A percentile compares a stretch with the other conserved stretches of the same genome.
Conservation (phyloP, 2,797 vertebrate genomes). For the Apogon hyalosoma region DNA sequence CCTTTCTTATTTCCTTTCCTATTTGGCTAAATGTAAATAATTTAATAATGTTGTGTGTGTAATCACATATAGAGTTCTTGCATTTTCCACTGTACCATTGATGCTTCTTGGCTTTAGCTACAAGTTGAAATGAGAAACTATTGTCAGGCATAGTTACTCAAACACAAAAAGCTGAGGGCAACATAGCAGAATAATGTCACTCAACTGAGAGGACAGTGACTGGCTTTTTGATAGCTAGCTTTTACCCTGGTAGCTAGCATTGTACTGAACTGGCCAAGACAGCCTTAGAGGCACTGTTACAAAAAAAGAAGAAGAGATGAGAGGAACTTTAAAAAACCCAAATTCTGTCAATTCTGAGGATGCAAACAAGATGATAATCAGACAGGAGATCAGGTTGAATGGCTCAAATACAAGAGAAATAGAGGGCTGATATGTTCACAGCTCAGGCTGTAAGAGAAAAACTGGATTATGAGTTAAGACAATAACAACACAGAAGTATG, state of each 20-base stretch:
- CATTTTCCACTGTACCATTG: slow-evolving; percentile 23
- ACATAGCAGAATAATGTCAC: slow-evolving; percentile 33
- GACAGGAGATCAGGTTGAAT: slow-evolving; percentile 25
- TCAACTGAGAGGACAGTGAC: slow-evolving; percentile 43
- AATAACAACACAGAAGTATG: slow-evolving; percentile 2
- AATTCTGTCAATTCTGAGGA: slow-evolving; percentile 25
- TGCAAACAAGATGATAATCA: slow-evolving; percentile 23
- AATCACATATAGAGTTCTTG: slow-evolving; percentile 23
- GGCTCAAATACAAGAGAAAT: slow-evolving; percentile 33
- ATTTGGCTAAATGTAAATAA: slow-evolving; percentile 7
- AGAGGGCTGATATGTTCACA: slow-evolving; percentile 29
- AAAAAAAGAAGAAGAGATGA: slow-evolving; percentile 10
- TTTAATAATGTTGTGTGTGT: slow-evolving; percentile 9
- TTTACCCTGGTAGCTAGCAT: slow-evolving; percentile 60
- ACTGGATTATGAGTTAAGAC: slow-evolving; percentile 2
- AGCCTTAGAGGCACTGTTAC: slow-evolving; percentile 77
- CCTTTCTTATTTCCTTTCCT: slow-evolving; percentile 18
- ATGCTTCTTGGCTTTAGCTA: slow-evolving; percentile 51
- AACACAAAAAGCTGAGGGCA: slow-evolving; percentile 34
- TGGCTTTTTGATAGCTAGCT: slow-evolving; percentile 55
- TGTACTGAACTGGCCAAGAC: slow-evolving; percentile 63
- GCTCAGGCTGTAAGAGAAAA: slow-evolving; percentile 14
- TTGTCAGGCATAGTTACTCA: slow-evolving; percentile 1
- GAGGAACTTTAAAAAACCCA: slow-evolving; percentile 8
- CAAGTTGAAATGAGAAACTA: slow-evolving; percentile 32